Evolutionary conservation across 64 coral and sea anemone species (phyloP).

Genomic region (Porites australiensis): DNA sequence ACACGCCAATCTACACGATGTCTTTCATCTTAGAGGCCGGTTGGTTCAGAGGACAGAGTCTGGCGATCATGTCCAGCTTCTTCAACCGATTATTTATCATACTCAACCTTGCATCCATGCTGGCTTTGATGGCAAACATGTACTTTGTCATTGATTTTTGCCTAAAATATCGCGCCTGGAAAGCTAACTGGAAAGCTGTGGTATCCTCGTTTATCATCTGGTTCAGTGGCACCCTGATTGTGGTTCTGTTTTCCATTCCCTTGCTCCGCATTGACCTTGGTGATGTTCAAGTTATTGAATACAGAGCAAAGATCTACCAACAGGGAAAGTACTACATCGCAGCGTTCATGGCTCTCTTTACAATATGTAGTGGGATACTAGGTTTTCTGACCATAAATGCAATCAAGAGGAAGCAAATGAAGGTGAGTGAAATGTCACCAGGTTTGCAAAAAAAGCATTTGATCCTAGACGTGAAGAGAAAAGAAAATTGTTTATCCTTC

Average conservation of each 20-base stretch:
- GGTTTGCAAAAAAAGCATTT: too few relatives aligned
- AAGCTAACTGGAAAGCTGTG: not conserved
- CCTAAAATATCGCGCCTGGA: not conserved
- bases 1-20: not conserved
- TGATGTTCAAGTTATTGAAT: not conserved
- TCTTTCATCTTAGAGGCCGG: not conserved
- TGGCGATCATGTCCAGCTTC: not conserved
- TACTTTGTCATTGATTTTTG: not conserved
- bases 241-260: not conserved
- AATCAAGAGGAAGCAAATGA: not conserved
- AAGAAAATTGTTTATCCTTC: too few relatives aligned
- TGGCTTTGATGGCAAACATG: not conserved
- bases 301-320: not conserved
- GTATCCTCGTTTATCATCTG: too few relatives aligned
- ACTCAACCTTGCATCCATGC: slow-evolving; percentile 14
- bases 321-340: not conserved
- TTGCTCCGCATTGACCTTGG: not conserved
- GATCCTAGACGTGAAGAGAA: too few relatives aligned
- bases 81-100: not conserved
- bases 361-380: not conserved
- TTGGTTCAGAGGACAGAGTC: not conserved
- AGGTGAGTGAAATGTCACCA: not conserved
- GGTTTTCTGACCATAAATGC: not conserved
- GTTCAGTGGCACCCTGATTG: not conserved
- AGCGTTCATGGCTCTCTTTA: not conserved